A percentile compares a stretch with the other conserved stretches of the same genome.
Conservation (phyloP, 2,888 invertebrate genomes). For the Aphidoletes aphidimyza region DNA sequence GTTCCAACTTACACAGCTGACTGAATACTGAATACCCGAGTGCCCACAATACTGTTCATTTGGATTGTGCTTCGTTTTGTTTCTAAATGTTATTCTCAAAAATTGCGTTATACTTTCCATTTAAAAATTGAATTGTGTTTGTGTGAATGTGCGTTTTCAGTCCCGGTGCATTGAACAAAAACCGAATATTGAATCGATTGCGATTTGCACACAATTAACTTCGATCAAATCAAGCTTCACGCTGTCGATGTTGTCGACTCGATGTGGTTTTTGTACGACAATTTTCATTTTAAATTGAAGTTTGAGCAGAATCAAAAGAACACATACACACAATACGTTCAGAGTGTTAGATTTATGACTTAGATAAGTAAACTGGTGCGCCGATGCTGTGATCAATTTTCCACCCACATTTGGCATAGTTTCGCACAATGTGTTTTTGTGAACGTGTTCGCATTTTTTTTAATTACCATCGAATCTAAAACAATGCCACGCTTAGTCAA, state of each 20-base stretch:
- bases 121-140: no score
- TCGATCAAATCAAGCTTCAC: not conserved
- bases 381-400: not conserved
- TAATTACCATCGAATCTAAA: conserved; percentile 37
- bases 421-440: not conserved
- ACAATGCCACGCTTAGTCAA: conserved; percentile 6
- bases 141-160: no score
- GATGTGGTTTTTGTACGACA: not conserved
- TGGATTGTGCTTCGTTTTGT: conserved; percentile 16
- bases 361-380: not conserved
- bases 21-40: no score
- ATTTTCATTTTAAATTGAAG: not conserved
- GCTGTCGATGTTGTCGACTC: not conserved
- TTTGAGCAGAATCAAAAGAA: not conserved
- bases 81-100: no score
- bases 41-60: no score
- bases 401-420: conserved; percentile 49
- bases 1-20: conserved; percentile 56
- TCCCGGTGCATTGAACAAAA: not conserved
- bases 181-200: not conserved
- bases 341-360: not conserved
- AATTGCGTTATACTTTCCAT: no score
- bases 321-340: no score
- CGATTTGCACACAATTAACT: not conserved
- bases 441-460: not conserved